Evolutionary conservation across 2,113 vertebrate species (phyloP).

Genomic region (Bujurquina vittata): DNA sequence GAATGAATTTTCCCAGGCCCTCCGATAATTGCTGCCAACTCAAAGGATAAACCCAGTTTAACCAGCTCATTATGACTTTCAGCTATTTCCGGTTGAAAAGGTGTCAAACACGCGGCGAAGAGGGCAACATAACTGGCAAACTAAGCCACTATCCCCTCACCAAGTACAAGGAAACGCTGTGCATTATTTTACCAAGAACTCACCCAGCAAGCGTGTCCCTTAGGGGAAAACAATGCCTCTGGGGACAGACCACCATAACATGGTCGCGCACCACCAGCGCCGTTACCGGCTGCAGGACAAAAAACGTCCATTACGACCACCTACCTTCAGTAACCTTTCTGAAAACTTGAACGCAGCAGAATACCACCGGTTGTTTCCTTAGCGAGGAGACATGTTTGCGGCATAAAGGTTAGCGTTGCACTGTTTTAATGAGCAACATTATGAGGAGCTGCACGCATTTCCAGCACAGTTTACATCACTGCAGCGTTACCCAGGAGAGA

Average conservation of each 20-base stretch:
- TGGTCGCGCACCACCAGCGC: background rate
- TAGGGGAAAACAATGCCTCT: background rate
- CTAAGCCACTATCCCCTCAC: background rate
- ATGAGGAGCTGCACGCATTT: background rate
- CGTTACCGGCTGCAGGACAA: background rate
- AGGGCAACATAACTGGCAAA: no score
- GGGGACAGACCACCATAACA: background rate
- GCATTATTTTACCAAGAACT: background rate
- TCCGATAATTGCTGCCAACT: background rate
- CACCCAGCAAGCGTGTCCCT: background rate
- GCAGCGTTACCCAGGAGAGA: accelerated
- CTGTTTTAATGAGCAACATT: background rate
- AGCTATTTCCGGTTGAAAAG: background rate
- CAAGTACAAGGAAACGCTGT: background rate
- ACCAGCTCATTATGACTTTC: background rate
- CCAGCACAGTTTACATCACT: background rate
- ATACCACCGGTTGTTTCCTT: background rate
- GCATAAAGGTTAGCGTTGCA: background rate
- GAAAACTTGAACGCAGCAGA: slow-evolving; percentile 18
- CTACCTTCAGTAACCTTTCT: slow-evolving; percentile 32
- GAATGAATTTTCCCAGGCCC: background rate
- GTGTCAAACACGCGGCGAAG: background rate
- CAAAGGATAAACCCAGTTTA: background rate
- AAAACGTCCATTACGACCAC: background rate
- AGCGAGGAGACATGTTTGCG: slow-evolving; percentile 46